Percentiles rank a stretch among this genome's conserved stretches.
Conservation (phyloP, 1,140 invertebrate genomes). For the Drusus annulatus region DNA sequence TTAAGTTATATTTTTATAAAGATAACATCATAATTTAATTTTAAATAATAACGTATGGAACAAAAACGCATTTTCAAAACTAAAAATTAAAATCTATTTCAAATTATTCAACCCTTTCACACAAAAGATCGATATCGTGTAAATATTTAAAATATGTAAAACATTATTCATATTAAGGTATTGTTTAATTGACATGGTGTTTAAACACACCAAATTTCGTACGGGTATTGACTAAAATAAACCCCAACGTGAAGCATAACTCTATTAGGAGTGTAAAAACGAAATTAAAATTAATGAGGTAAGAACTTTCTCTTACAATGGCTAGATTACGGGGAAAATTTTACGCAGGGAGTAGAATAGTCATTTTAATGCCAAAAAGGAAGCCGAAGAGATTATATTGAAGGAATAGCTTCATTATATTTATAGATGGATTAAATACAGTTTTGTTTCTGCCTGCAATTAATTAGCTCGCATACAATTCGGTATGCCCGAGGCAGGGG, state of each 20-base stretch:
- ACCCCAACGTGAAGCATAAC: slow-evolving; percentile 45
- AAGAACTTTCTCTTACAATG: slow-evolving; percentile 57
- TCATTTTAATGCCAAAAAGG: slow-evolving; percentile 56
- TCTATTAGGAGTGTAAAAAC: slow-evolving; percentile 53
- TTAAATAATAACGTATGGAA: too few species aligned
- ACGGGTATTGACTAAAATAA: too few species aligned
- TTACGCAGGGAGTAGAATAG: slow-evolving; percentile 54
- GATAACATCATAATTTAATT: too few species aligned
- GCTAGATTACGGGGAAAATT: slow-evolving; percentile 57
- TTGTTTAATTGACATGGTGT: too few species aligned
- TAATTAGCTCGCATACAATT: slow-evolving; percentile 46
- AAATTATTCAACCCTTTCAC: too few species aligned
- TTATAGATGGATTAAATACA: slow-evolving; percentile 58
- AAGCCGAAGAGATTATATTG: slow-evolving; percentile 49
- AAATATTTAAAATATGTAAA: too few species aligned
- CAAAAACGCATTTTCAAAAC: too few species aligned
- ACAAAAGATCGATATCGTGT: too few species aligned
- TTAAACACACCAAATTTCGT: too few species aligned
- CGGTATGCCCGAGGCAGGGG: not conserved
- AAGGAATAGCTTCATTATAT: slow-evolving; percentile 49
- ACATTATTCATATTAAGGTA: too few species aligned
- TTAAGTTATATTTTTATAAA: too few species aligned
- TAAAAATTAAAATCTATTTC: too few species aligned
- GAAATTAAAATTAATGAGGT: slow-evolving; percentile 60
- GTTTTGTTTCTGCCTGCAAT: slow-evolving; percentile 35